Conservation (phyloP, 2,797 vertebrate genomes). For the Heteromormyrus szaboi region DNA sequence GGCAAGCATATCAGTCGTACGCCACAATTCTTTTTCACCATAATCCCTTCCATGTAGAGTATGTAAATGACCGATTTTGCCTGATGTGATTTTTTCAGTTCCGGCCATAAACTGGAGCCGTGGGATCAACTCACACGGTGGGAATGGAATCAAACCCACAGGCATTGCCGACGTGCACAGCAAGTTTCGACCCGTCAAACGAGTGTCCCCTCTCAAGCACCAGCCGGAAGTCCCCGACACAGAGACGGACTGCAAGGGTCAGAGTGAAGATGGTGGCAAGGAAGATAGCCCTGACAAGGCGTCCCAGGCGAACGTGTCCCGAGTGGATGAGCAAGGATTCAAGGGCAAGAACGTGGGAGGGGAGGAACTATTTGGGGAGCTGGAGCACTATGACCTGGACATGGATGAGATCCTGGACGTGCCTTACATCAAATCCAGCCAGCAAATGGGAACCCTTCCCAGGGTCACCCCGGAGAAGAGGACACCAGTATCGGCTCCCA, state of each 20-base stretch:
- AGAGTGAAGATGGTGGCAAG: slow-evolving; percentile 65
- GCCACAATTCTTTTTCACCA: not conserved
- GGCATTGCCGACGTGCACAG: slow-evolving; percentile 86
- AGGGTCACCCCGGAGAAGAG: slow-evolving; percentile 75
- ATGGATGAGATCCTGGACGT: slow-evolving; percentile 99
- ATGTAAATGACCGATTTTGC: not conserved
- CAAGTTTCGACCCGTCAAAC: slow-evolving; percentile 91
- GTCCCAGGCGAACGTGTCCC: slow-evolving; percentile 42
- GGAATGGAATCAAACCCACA: slow-evolving; percentile 78
- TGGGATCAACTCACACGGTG: slow-evolving; percentile 66
- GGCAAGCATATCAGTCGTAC: slow-evolving; percentile 53
- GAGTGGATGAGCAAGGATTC: slow-evolving; percentile 50
- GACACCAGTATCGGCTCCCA: slow-evolving; percentile 56
- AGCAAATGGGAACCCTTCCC: slow-evolving; percentile 78
- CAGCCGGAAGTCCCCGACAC: slow-evolving; percentile 83
- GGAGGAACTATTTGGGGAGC: slow-evolving; percentile 70
- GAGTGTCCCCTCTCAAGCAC: slow-evolving; percentile 92
- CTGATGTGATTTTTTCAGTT: slow-evolving; percentile 53
- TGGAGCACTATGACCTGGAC: slow-evolving; percentile 96
- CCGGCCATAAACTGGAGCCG: slow-evolving; percentile 83
- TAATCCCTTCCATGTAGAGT: not conserved
- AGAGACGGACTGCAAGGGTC: slow-evolving; percentile 68
- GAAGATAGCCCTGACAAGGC: slow-evolving; percentile 52
- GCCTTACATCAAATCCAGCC: slow-evolving; percentile 92
- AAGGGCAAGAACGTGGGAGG: slow-evolving; percentile 53